phyloP scores from a whole-genome alignment of 2,113 vertebrate species.

The Gymnocephalus cernua region DNA sequence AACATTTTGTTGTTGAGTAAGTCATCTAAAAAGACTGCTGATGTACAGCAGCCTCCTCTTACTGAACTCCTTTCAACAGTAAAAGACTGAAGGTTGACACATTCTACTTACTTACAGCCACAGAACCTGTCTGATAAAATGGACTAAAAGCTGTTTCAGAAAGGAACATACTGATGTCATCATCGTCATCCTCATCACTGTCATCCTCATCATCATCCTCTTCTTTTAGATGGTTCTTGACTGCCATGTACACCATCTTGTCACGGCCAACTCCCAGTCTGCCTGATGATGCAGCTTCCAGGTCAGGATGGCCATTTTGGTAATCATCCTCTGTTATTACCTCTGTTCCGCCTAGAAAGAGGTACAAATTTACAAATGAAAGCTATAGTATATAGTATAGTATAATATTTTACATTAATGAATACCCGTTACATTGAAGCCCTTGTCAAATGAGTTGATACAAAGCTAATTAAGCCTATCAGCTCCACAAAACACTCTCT shows the following conservation, averaged over 20 bases:
- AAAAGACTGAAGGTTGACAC: slow-evolving; percentile 56
- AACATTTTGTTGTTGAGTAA: background rate
- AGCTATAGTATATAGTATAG: no score
- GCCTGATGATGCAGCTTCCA: slow-evolving; percentile 90
- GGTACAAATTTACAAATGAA: slow-evolving; percentile 17
- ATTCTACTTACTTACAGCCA: slow-evolving; percentile 90
- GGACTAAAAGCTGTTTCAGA: background rate
- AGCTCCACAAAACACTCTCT: no score
- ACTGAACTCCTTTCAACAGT: slow-evolving; percentile 4
- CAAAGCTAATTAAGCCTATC: no score
- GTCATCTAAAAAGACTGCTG: background rate
- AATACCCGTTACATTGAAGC: no score
- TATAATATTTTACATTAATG: no score
- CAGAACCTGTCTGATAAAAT: slow-evolving; percentile 58
- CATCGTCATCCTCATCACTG: slow-evolving; percentile 69
- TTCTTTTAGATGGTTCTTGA: slow-evolving; percentile 92
- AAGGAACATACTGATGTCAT: slow-evolving; percentile 74
- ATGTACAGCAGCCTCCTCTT: background rate
- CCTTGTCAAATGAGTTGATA: no score
- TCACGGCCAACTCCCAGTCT: slow-evolving; percentile 93
- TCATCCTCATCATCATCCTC: slow-evolving; percentile 95
- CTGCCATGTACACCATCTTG: slow-evolving; percentile 99
- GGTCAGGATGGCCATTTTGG: slow-evolving; percentile 92
- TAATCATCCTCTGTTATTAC: slow-evolving; percentile 97
- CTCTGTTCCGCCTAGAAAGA: slow-evolving; percentile 92